phyloP scores from a whole-genome alignment of 2,797 vertebrate genomes.

The Xiphophorus birchmanni region DNA sequence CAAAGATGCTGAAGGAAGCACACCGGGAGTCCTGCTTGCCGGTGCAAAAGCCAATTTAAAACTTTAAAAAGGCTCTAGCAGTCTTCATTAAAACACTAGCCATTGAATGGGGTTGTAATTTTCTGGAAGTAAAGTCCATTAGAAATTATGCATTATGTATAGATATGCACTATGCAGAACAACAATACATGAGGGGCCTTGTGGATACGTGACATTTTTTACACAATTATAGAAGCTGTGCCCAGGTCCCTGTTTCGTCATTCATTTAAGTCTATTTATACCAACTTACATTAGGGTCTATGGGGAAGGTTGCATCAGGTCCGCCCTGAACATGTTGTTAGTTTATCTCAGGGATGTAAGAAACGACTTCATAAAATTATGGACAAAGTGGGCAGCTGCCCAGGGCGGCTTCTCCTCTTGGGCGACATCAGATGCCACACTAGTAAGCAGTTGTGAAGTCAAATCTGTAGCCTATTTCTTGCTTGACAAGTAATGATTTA shows the following conservation, averaged over 20 bases:
- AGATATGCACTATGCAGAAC: conserved; percentile 8
- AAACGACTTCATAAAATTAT: no score
- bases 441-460: no score
- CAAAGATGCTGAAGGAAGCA: conserved; percentile 6
- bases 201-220: background rate
- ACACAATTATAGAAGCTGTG: background rate
- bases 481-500: no score
- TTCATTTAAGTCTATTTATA: background rate
- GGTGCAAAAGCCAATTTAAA: conserved; percentile 23
- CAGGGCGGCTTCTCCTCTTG: no score
- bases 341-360: background rate
- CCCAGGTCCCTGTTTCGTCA: background rate
- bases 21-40: background rate
- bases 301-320: background rate
- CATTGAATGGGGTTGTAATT: conserved; percentile 7
- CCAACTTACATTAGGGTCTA: background rate
- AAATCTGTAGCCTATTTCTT: no score
- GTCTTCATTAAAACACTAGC: conserved; percentile 7
- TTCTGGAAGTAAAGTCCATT: background rate
- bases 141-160: background rate
- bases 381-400: no score
- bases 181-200: background rate
- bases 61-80: conserved; percentile 5
- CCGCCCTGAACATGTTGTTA: background rate
- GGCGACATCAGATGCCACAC: no score